Percentiles rank a stretch among this genome's conserved stretches.
phyloP scores from a whole-genome alignment of 2,888 invertebrate species.

The Empis stercorea region DNA sequence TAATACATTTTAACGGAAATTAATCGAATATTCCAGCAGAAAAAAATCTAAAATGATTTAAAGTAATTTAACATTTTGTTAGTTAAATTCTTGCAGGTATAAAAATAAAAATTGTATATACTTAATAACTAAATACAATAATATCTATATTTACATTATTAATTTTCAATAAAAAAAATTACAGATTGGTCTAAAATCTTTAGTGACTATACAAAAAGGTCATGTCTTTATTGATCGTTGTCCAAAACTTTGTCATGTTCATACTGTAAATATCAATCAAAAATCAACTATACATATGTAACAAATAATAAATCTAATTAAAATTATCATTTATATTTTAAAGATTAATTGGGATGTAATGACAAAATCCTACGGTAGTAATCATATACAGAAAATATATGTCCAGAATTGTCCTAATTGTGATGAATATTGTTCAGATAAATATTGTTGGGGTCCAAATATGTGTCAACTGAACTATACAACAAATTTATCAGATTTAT shows the following conservation, averaged over 20 bases:
- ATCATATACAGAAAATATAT: slow-evolving; percentile 16
- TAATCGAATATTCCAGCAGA: too few relatives aligned
- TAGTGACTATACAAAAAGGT: slow-evolving; percentile 66
- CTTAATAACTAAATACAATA: too few relatives aligned
- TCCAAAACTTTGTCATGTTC: slow-evolving; percentile 61
- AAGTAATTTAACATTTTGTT: too few relatives aligned
- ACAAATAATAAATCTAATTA: neutral
- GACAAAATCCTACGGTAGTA: slow-evolving; percentile 22
- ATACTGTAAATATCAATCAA: slow-evolving; percentile 26
- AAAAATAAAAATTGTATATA: too few relatives aligned
- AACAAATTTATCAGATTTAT: slow-evolving; percentile 19
- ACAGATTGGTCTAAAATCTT: slow-evolving; percentile 59
- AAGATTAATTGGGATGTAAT: slow-evolving; percentile 31
- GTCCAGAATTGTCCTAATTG: slow-evolving; percentile 15
- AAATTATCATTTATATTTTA: neutral
- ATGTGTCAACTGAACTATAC: slow-evolving; percentile 28
- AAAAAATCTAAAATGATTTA: too few relatives aligned
- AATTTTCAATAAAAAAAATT: slow-evolving; percentile 17
- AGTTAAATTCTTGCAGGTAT: too few relatives aligned
- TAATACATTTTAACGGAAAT: too few relatives aligned
- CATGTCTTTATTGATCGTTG: slow-evolving; percentile 67
- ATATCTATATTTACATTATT: too few relatives aligned
- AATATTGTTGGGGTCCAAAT: slow-evolving; percentile 28
- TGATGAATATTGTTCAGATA: slow-evolving; percentile 22
- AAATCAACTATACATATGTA: too few relatives aligned